Base-by-base conservation (phyloP, 2,113 vertebrate genomes). In the Aspidoscelis tigris region DNA sequence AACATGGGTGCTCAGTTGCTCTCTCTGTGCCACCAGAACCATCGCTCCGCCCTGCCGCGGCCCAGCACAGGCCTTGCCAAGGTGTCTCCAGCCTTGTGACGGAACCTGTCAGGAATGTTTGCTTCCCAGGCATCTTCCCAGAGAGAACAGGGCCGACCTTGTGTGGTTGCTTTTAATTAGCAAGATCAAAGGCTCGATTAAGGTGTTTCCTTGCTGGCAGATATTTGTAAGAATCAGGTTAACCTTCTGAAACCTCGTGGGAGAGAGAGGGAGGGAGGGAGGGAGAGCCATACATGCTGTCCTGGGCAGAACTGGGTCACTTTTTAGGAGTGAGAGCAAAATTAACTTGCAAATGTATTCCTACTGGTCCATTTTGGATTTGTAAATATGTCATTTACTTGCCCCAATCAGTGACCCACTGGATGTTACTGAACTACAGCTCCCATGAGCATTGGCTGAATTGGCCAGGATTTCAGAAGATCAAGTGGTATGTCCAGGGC, bases 151-250 rank as follows among this genome's bases (percentile, higher is more conserved):
- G 50, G 39, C 10, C 8, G 26, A 50, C 24, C 2, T n/a, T 33
- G 2, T 77, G 50, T 43, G 61, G n/a, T n/a, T 33, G 26, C 18
- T 72, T 55, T 81, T 74, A 70, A 84, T 84, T 58, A 78, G 75
- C 24, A 16, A 78, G 83, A 84, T 78, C 76, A 84, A 84, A 84
- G 68, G 24, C 24, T 22, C 4, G 24, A 64, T 71, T 43, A 33
- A 20, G 76, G 76, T 78, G 68, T 33, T 47, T 16, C 66, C 14
- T 71, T 11, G 22, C 75, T 9, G 24, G 22, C 33, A 64, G 53
- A 71, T 47, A 3, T 33, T 21, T 58, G 24, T 24, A 7, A 9
- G 6, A 84, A 61, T 16, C 76, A 39, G 72, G 58, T 33, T 20
- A 72, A 14, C 55, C 7, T 71, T 83, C 58, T 44, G 10, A n/a